Evolutionary conservation across 2,113 vertebrate genomes (phyloP), one percentile per base, ranked within the genome.

Genomic region (Elgaria multicarinata): DNA sequence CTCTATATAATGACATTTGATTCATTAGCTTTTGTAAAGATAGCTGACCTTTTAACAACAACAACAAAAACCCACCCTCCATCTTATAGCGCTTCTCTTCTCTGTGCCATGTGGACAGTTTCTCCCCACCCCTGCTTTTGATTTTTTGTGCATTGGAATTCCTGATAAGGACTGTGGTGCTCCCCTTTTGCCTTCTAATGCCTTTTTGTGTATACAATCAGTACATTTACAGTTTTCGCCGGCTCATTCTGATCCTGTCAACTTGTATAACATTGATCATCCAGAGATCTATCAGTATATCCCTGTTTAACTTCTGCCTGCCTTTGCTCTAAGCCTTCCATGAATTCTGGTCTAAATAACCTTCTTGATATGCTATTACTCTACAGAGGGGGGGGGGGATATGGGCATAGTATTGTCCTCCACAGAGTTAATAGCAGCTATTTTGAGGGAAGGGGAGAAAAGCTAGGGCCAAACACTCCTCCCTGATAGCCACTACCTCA

Each of bases 21-120:
- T 95, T 95, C 53, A 53, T 95, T 94, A 95, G 87, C 91, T 95
- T 95, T 91, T 90, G 92, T 94, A 91, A 95, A 95, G 92, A 95
- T 90, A 86, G 94, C 87, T 94, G 96, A 96, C 95, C 94, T 96
- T 96, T 93, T 92, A 94, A 93, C 90, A 92, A 62, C 14, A 85
- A 79, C 67, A 89, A 53, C 58, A 3, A 4, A 33, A 26, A 1
- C 58, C 58, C 20, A 10, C 58, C 58, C 20, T 20, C 16, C 90
- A 90, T 66, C 78, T 95, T 95, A 94, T 86, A 67, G 9, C 75
- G 44, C 86, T 91, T 72, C 87, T 87, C 36, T 93, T 90, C 85
- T 94, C 75, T 87, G n/a, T n/a, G 33, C 72, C 44, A 84, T 1
- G 4, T 55, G 50, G 72, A 53, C 24, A 64, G 4, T 66, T 36